These are phyloP conservation scores for Drosophila prolongata DNA, from an alignment of 2,888 invertebrate genomes.

Conservation along the genomic window DNA sequence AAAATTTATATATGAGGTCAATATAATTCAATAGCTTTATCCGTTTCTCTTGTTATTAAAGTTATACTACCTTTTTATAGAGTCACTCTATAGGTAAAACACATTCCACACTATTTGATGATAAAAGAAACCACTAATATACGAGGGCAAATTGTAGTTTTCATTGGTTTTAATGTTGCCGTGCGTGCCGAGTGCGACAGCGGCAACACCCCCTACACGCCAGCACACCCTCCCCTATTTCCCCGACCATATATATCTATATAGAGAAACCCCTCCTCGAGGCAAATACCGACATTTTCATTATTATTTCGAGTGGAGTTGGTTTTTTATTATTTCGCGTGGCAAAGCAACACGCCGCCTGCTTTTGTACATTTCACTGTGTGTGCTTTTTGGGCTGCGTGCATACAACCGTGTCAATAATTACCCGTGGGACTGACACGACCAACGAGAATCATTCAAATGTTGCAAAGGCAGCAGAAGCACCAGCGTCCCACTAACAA, in stretches of 20 bases:
- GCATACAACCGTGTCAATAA: constrained; percentile 83
- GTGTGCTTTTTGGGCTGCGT: constrained; percentile 79
- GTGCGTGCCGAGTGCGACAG: constrained; percentile 76
- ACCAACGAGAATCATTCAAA: constrained; percentile 82
- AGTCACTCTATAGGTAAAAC: constrained; percentile 4
- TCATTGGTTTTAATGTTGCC: constrained; percentile 75
- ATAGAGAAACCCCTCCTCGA: constrained; percentile 42
- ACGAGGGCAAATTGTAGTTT: constrained; percentile 77
- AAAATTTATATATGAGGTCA: not conserved
- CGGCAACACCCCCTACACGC: constrained; percentile 47
- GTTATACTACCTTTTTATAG: constrained; percentile 23
- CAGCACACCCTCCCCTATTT: constrained; percentile 17
- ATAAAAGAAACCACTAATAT: constrained; percentile 72
- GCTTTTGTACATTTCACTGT: constrained; percentile 52
- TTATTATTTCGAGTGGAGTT: constrained; percentile 73
- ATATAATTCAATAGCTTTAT: constrained; percentile 8
- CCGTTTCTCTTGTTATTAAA: not conserved
- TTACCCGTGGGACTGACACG: constrained; percentile 83
- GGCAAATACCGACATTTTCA: constrained; percentile 72
- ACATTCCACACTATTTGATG: constrained; percentile 52
- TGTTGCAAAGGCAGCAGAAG: constrained; percentile 76
- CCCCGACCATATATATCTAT: constrained; percentile 6
- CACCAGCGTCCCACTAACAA: constrained; percentile 60
- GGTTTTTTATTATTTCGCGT: constrained; percentile 76
- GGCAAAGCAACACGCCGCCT: constrained; percentile 67